Base-by-base conservation (phyloP, 2,113 vertebrate genomes). In the Aramus guarauna region DNA sequence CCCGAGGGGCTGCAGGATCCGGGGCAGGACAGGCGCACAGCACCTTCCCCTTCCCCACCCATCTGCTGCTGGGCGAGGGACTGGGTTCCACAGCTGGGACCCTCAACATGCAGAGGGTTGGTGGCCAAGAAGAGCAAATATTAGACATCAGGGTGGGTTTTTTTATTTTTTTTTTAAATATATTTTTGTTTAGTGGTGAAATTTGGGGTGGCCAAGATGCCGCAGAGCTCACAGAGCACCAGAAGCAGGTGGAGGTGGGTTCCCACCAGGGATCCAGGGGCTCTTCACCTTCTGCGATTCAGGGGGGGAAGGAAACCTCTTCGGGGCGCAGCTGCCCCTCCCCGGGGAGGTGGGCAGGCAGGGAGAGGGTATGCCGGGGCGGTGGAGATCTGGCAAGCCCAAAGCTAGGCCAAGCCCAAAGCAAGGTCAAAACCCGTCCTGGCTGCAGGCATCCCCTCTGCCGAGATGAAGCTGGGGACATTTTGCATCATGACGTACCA, bases 1-100 rank as follows among this genome's bases (percentile, higher is more conserved):
- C 62, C 37, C 2, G 12, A 50, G 58, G 18, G 11, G 2, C 4
- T 1, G 20, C 29, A 56, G 53, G 60, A 7, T 5, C 36, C 8
- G 0, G 5, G 20, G 36, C 36, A 6, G 39, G 15, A 23, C 12
- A 5, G 14, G 41, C 56, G 43, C 50, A 3, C 1, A 1, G 8
- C 48, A 11, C 1, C 67, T 52, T 30, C 72, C 34, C 22, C 63
- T 39, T 23, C 88, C 59, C 22, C 32, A 1, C 0, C 1, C 8
- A 56, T 3, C 29, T 7, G 75, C 73, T n/a, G 48, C 74, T 16
- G 24, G 55, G 18, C 2, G 0, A 17, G 32, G 68, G 50, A 9
- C 15, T 13, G 48, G 24, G 6, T 6, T 27, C 41, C 36, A 19
- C 56, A 24, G 24, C 77, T n/a, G 43, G 29, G 20, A 30, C 60